phyloP scores from a whole-genome alignment of 2,113 vertebrate species.

The Leucopsar rothschildi region DNA sequence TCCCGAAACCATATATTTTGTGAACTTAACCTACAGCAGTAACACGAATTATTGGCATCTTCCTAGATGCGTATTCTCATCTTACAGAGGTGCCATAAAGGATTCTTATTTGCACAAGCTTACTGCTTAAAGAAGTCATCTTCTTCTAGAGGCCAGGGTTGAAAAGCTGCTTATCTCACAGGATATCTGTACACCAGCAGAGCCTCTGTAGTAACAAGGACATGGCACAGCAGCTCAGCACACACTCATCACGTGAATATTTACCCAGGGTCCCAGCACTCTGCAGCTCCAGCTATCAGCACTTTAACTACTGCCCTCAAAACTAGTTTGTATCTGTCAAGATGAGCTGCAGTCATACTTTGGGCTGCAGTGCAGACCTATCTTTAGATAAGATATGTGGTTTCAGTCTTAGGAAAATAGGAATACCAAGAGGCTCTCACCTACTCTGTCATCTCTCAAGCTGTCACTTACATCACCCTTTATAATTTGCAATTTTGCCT shows the following conservation, averaged over 20 bases:
- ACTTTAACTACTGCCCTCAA: neutral
- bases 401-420: neutral
- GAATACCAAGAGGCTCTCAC: neutral
- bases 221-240: neutral
- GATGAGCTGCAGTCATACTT: neutral
- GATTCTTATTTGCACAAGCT: neutral
- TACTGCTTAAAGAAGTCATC: neutral
- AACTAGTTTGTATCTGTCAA: neutral
- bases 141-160: neutral
- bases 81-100: neutral
- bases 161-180: conserved; percentile 12
- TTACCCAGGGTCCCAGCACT: neutral
- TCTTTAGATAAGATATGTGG: neutral
- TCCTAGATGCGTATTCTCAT: neutral
- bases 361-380: neutral
- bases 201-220: neutral
- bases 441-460: neutral
- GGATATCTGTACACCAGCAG: neutral
- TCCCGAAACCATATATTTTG: neutral
- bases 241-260: neutral
- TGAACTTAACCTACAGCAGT: neutral
- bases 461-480: neutral
- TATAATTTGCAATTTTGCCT: neutral
- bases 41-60: neutral
- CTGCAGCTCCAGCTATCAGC: neutral